Evolutionary conservation across 2,888 invertebrate genomes (phyloP).

Genomic region (Eugnorisma glareosa): DNA sequence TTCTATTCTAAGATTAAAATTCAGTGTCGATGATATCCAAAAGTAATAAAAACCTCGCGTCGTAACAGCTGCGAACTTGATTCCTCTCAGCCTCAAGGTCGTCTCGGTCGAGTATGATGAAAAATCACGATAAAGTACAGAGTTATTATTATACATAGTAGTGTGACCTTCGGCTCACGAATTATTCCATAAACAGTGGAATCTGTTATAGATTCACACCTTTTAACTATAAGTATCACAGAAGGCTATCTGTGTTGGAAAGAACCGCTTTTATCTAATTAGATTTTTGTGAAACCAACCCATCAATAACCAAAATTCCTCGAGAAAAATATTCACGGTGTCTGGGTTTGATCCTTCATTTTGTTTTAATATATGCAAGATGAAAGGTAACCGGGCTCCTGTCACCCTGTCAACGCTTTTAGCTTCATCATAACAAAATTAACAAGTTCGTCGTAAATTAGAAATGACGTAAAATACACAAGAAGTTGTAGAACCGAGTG

Average conservation of each 20-base stretch:
- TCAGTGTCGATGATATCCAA: background rate
- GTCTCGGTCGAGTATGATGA: conserved; percentile 10
- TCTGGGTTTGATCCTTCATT: too few species aligned
- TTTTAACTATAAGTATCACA: background rate
- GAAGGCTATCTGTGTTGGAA: background rate
- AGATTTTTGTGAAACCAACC: background rate
- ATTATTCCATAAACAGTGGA: conserved; percentile 14
- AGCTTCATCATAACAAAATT: conserved; percentile 10
- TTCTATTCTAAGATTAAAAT: conserved; percentile 8
- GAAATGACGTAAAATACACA: conserved; percentile 33
- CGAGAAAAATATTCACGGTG: background rate
- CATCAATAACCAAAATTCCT: background rate
- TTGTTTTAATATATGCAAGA: background rate
- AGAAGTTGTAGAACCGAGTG: conserved; percentile 29
- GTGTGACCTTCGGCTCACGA: conserved; percentile 32
- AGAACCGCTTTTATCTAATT: background rate
- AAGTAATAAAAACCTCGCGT: conserved; percentile 23
- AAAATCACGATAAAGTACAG: conserved; percentile 15
- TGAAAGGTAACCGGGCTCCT: conserved; percentile 4
- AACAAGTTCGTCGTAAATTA: conserved; percentile 30
- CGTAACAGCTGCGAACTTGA: conserved; percentile 32
- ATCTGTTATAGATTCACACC: background rate
- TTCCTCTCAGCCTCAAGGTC: conserved; percentile 27
- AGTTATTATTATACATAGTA: conserved; percentile 22
- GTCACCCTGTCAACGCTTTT: conserved; percentile 2